A percentile compares a stretch with the other conserved stretches of the same genome.
phyloP scores from a whole-genome alignment of 2,888 invertebrate genomes.

The Hybos culiciformis region DNA sequence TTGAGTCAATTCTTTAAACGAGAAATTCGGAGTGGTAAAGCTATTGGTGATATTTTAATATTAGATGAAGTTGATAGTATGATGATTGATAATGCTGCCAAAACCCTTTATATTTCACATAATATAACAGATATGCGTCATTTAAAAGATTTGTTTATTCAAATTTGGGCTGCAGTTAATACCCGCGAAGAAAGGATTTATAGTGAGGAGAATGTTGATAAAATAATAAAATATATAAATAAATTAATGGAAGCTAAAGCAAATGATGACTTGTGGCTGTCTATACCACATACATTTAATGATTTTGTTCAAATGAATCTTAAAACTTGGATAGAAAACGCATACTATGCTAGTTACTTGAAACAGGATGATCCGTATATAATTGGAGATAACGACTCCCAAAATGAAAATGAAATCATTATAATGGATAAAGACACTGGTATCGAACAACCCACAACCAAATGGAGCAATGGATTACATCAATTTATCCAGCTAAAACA shows the following conservation, averaged over 20 bases:
- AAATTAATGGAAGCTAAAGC: neutral
- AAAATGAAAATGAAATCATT: neutral
- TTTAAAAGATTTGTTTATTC: neutral
- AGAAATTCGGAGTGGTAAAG: neutral
- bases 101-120: neutral
- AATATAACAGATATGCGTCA: neutral
- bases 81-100: neutral
- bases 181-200: neutral
- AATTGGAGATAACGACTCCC: neutral
- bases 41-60: neutral
- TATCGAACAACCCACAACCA: neutral
- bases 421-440: neutral
- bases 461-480: neutral
- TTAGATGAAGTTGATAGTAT: neutral
- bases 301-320: neutral
- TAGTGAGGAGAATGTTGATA: neutral
- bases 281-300: neutral
- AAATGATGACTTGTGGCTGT: neutral
- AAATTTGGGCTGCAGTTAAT: neutral
- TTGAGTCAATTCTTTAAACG: neutral
- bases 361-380: neutral
- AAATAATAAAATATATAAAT: neutral
- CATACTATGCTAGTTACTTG: neutral
- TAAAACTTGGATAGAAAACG: neutral
- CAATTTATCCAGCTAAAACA: neutral